Conservation (phyloP, 1,140 invertebrate genomes). For the Euura lappo region DNA sequence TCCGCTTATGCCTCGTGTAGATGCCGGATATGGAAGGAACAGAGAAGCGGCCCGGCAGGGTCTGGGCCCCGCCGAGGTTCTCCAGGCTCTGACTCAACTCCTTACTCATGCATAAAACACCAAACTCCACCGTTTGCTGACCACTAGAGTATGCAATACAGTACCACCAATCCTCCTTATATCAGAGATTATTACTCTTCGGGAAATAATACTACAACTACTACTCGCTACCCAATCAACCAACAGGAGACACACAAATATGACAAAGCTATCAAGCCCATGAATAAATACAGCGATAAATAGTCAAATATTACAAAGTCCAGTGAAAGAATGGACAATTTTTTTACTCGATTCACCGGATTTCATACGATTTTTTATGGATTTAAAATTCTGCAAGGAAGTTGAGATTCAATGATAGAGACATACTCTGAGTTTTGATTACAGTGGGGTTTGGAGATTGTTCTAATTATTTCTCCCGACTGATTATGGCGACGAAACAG, state of each 20-base stretch:
- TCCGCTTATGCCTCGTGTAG: conserved; percentile 65
- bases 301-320: too few relatives aligned
- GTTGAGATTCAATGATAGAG: neutral
- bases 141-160: conserved; percentile 63
- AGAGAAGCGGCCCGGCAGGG: conserved; percentile 62
- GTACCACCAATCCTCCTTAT: conserved; percentile 58
- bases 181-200: conserved; percentile 47
- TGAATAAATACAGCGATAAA: neutral
- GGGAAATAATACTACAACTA: conserved; percentile 20
- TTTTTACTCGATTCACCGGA: too few relatives aligned
- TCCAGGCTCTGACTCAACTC: conserved; percentile 65
- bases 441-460: neutral
- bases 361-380: too few relatives aligned
- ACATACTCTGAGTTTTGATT: neutral
- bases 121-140: conserved; percentile 64
- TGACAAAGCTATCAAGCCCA: neutral
- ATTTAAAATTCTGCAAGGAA: too few relatives aligned
- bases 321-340: too few relatives aligned
- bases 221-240: conserved; percentile 28
- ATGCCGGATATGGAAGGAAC: conserved; percentile 63
- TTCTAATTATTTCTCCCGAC: neutral
- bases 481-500: too few relatives aligned
- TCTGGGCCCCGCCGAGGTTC: conserved; percentile 64
- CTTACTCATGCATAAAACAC: conserved; percentile 64
- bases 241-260: conserved; percentile 1